phyloP scores from a whole-genome alignment of 1,140 invertebrate genomes.

The Aricia agestis region DNA sequence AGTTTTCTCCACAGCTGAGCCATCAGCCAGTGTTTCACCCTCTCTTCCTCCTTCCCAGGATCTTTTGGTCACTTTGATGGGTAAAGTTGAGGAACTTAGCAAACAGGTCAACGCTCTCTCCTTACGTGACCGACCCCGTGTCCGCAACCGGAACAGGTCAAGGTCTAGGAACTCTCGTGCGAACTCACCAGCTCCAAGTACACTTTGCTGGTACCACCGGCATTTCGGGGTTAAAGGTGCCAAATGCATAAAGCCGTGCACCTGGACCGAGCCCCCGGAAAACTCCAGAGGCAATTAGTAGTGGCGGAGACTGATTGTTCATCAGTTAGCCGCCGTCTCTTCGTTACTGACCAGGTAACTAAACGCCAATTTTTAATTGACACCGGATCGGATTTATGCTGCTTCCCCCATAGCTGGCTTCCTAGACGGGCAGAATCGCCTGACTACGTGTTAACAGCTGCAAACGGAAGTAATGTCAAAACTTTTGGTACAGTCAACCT shows the following conservation, averaged over 20 bases:
- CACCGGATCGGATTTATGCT: not conserved
- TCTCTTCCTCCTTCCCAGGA: too few relatives aligned
- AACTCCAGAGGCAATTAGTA: not conserved
- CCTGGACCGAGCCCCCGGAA: not conserved
- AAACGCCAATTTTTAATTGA: not conserved
- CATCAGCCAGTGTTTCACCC: too few relatives aligned
- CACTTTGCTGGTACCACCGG: not conserved
- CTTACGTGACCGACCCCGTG: too few relatives aligned
- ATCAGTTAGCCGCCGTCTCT: not conserved
- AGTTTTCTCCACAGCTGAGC: not conserved
- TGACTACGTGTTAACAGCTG: not conserved
- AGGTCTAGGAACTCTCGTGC: not conserved
- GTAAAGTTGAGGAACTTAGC: not conserved
- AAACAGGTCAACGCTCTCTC: not conserved
- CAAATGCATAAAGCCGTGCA: not conserved
- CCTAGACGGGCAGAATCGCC: not conserved
- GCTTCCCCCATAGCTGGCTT: not conserved
- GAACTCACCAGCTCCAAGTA: not conserved
- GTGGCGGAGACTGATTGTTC: not conserved
- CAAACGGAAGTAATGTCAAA: not conserved
- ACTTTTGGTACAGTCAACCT: not conserved
- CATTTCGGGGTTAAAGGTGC: not conserved
- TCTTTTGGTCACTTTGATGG: too few relatives aligned
- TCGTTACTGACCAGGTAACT: not conserved
- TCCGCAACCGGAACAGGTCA: too few relatives aligned